A percentile compares a stretch with the other conserved stretches of the same genome.
Evolutionary conservation across 1,140 invertebrate genomes (phyloP).

Genomic region (Lineus longissimus): DNA sequence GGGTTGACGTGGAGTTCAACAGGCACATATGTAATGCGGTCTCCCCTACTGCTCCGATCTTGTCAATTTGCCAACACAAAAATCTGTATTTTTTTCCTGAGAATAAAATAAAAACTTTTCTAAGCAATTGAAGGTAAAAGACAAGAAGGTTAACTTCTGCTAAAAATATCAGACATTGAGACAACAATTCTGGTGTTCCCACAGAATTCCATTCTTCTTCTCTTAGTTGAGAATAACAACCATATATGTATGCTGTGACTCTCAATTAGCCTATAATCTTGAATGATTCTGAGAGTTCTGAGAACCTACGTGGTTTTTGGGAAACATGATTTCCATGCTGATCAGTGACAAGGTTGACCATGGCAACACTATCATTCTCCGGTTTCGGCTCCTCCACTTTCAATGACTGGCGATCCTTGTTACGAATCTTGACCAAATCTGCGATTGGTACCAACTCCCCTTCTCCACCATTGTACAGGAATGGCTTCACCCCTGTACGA

Average conservation of each 20-base stretch:
- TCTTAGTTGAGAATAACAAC: no score
- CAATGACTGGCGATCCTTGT: constrained; percentile 55
- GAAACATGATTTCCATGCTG: not conserved
- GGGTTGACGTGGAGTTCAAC: constrained; percentile 81
- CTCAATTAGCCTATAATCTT: no score
- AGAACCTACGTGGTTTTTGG: not conserved
- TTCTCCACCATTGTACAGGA: constrained; percentile 87
- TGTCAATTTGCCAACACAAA: constrained; percentile 87
- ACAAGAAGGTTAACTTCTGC: no score
- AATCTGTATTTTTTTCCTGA: constrained; percentile 62
- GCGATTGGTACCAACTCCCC: constrained; percentile 84
- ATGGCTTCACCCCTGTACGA: constrained; percentile 83
- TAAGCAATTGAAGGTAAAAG: no score
- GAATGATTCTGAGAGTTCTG: no score
- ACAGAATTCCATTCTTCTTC: no score
- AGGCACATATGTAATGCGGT: constrained; percentile 91
- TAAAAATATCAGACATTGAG: no score
- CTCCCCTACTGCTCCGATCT: constrained; percentile 93
- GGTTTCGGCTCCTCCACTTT: no score
- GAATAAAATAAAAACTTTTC: constrained; percentile 1
- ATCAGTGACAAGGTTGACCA: not conserved
- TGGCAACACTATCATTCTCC: not conserved
- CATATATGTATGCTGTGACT: no score
- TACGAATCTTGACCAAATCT: constrained; percentile 79
- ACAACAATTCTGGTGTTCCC: no score